Evolutionary conservation across 2,113 vertebrate genomes (phyloP), one percentile per base, ranked within the genome.

Genomic region (Megalops atlanticus): DNA sequence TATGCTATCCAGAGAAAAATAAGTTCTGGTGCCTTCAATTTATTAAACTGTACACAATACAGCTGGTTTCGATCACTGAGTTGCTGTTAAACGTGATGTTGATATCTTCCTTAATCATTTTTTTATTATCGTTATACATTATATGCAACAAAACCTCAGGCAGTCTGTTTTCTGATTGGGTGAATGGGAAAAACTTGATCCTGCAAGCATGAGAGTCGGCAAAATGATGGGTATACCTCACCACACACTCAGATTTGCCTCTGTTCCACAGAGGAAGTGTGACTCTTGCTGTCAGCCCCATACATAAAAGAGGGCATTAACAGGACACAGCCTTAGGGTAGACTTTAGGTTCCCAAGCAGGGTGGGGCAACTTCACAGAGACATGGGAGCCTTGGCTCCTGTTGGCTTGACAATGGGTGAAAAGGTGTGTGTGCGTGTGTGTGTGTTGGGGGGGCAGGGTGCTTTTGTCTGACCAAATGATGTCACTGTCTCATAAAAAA

Each of bases 351-450:
- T 76, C 54, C 52, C 80, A 24, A 40, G 40, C 74, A 77, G 58
- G 35, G 80, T 5, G 21, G 45, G 24, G 35, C 79, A 14, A 1
- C 21, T 39, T 15, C 70, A 58, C 36, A 33, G 49, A 39, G 69
- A 80, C 45, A 49, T 40, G 43, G 24, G 70, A 49, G 43, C 52
- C 47, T 74, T 43, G 33, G 79, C 79, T 72, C 43, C 79, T 27
- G 45, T 16, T 21, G n/a, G 74, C 31, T 31, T 27, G 33, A 76
- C 45, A 49, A 27, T 69, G 21, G 35, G 69, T 74, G 70, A 80
- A 80, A 73, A 8, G 76, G 47, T 77, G 49, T 38, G 70, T 38
- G 73, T 43, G 83, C 78, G 40, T 49, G 76, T 79, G 69, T 45
- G 74, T 68, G 45, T 49, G 45, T 11, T 49, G 31, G 69, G 69